These are phyloP conservation scores for Embiotoca jacksoni DNA, from an alignment of 2,113 vertebrate species.

Conservation along the genomic window DNA sequence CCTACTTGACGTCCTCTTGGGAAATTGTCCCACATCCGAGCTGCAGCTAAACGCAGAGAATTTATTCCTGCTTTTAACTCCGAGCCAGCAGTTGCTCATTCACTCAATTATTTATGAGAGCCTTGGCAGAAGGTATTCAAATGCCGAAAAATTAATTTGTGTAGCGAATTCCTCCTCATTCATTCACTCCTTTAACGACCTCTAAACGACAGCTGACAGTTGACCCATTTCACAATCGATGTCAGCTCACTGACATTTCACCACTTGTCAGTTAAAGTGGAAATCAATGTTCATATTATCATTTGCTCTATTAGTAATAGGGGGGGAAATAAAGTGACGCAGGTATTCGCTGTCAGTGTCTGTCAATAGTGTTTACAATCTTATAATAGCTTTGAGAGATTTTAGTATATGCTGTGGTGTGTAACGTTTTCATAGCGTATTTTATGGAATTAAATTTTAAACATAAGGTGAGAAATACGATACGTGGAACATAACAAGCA, in stretches of 20 bases:
- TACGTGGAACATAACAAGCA: not conserved
- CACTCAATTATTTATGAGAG: conserved; percentile 90
- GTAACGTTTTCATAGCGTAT: not conserved
- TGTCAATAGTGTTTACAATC: conserved; percentile 11
- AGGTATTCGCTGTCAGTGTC: conserved; percentile 51
- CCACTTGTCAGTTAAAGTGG: conserved; percentile 76
- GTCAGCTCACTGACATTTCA: conserved; percentile 85
- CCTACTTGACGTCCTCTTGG: conserved; percentile 72
- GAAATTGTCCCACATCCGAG: conserved; percentile 70
- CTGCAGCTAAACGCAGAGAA: conserved; percentile 66
- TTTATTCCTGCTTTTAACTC: conserved; percentile 75
- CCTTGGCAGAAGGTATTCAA: conserved; percentile 81
- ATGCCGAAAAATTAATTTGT: conserved; percentile 92
- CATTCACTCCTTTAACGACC: conserved; percentile 87
- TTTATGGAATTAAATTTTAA: not conserved
- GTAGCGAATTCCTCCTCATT: conserved; percentile 87
- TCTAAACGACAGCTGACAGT: conserved; percentile 92
- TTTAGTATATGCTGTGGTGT: conserved; percentile 7
- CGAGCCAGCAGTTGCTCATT: conserved; percentile 76
- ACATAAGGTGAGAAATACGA: not conserved
- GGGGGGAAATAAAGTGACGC: conserved; percentile 34
- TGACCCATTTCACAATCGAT: conserved; percentile 91
- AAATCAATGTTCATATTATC: conserved; percentile 74
- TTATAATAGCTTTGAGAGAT: conserved; percentile 23
- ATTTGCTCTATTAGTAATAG: conserved; percentile 62